phyloP scores from a whole-genome alignment of 2,113 vertebrate species.

The Micromys minutus region DNA sequence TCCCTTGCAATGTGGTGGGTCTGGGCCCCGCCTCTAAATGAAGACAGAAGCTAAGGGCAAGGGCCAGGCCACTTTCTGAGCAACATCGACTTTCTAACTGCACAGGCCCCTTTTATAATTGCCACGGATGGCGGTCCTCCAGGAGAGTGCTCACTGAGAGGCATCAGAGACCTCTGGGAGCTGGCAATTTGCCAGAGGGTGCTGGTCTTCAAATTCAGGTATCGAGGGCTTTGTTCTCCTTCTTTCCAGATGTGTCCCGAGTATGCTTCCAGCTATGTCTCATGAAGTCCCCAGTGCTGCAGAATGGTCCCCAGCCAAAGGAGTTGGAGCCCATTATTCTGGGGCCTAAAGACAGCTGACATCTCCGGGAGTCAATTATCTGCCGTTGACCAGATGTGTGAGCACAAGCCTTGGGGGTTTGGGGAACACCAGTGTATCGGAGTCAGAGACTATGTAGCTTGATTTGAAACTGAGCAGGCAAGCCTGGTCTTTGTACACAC shows the following conservation, averaged over 20 bases:
- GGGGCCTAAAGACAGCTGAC: neutral
- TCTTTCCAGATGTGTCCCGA: neutral
- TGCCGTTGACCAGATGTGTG: neutral
- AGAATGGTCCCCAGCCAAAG: neutral
- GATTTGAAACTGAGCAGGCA: neutral
- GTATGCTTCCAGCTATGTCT: fast-evolving
- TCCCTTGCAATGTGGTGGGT: neutral
- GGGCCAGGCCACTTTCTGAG: neutral
- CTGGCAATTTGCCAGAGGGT: neutral
- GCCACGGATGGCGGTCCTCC: neutral
- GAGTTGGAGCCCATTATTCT: no score
- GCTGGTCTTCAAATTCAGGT: neutral
- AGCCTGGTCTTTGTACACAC: neutral
- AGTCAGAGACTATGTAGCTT: neutral
- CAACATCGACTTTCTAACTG: neutral
- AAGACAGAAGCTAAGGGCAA: neutral
- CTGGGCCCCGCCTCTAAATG: neutral
- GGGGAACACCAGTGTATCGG: neutral
- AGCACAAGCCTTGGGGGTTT: neutral
- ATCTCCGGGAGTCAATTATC: constrained; percentile 21
- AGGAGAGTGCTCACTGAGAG: neutral
- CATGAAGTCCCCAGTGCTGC: neutral
- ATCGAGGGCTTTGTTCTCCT: neutral
- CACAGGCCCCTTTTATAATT: neutral
- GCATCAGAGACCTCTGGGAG: neutral